These are phyloP conservation scores for Macrocentrus cingulum DNA, from an alignment of 1,140 invertebrate species.

Conservation along the genomic window DNA sequence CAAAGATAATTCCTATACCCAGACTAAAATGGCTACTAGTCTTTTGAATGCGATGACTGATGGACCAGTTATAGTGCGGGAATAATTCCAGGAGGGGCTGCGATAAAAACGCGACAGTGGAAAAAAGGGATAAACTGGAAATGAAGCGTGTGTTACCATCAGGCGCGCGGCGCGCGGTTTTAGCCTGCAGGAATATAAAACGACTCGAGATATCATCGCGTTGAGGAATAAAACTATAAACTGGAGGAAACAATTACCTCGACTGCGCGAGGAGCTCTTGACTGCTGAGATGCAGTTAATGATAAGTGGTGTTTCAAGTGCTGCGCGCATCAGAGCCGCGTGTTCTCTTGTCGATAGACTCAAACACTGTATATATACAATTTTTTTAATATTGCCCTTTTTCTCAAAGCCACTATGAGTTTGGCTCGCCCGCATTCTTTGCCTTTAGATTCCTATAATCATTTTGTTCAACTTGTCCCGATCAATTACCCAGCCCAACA, in stretches of 20 bases:
- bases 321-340: too few species aligned
- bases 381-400: too few species aligned
- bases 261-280: slow-evolving; percentile 20
- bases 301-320: slow-evolving; percentile 40
- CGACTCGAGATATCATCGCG: slow-evolving; percentile 47
- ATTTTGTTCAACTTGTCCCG: slow-evolving; percentile 20
- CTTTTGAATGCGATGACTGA: slow-evolving; percentile 3
- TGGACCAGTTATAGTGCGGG: neutral
- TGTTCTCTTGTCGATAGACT: too few species aligned
- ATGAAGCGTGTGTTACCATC: slow-evolving; percentile 11
- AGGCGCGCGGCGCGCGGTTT: slow-evolving; percentile 2
- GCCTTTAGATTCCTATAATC: slow-evolving; percentile 24
- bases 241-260: slow-evolving; percentile 53
- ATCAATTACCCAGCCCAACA: slow-evolving; percentile 34
- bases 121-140: slow-evolving; percentile 4
- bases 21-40: slow-evolving; percentile 20
- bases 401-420: too few species aligned
- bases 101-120: slow-evolving; percentile 2
- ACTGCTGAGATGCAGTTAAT: slow-evolving; percentile 43
- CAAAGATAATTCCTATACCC: slow-evolving; percentile 9
- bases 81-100: slow-evolving; percentile 1
- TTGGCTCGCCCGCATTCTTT: slow-evolving; percentile 16
- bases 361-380: too few species aligned
- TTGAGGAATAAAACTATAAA: slow-evolving; percentile 50
- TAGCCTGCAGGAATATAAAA: slow-evolving; percentile 46